Evolutionary conservation across 1,140 invertebrate species (phyloP).

Genomic region (Odontomachus brunneus): DNA sequence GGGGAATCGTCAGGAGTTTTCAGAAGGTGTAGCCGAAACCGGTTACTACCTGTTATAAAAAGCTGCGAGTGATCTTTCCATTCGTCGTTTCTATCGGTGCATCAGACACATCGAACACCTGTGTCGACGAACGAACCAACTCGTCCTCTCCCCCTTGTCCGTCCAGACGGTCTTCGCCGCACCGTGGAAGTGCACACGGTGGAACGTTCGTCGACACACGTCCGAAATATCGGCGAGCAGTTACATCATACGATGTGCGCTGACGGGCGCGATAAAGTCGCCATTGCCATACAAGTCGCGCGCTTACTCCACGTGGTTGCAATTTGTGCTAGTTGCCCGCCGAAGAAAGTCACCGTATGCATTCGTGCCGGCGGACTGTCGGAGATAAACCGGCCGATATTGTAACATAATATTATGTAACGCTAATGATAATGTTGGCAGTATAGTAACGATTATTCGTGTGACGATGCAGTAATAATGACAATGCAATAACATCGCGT

Average conservation of each 20-base stretch:
- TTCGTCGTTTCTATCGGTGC: too few species aligned
- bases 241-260: constrained; percentile 69
- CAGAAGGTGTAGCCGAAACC: too few species aligned
- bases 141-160: neutral
- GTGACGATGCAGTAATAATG: neutral
- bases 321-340: neutral
- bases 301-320: constrained; percentile 66
- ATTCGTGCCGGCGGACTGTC: neutral
- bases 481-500: neutral
- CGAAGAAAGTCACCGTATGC: too few species aligned
- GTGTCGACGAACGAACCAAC: neutral
- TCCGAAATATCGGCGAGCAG: constrained; percentile 68
- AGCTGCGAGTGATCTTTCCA: too few species aligned
- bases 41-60: too few species aligned
- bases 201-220: neutral
- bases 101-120: constrained; percentile 11
- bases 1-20: too few species aligned
- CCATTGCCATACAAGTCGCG: constrained; percentile 68
- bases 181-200: neutral
- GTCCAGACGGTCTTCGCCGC: neutral
- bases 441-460: neutral
- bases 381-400: neutral
- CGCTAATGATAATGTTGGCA: neutral
- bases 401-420: constrained; percentile 2
- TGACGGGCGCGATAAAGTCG: constrained; percentile 21